Conservation (phyloP, 2,113 vertebrate species). For the Chitala chitala region DNA sequence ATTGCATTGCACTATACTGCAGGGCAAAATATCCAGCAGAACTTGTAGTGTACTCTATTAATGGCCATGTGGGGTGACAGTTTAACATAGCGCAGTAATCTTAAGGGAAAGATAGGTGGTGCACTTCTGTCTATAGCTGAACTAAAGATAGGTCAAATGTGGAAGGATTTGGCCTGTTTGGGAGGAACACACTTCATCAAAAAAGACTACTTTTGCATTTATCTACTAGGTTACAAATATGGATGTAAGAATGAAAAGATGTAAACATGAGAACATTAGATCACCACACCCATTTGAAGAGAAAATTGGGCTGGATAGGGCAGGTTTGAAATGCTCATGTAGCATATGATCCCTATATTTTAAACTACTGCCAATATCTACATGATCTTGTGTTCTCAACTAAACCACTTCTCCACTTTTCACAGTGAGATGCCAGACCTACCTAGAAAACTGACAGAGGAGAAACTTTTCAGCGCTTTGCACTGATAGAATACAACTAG, state of each 20-base stretch:
- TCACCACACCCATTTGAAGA: neutral
- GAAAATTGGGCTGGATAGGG: neutral
- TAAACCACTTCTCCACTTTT: neutral
- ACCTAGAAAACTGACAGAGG: neutral
- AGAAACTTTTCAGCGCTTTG: slow-evolving; percentile 6
- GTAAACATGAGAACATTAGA: neutral
- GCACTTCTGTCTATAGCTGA: neutral
- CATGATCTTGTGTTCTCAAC: too few relatives aligned
- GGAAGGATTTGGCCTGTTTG: too few relatives aligned
- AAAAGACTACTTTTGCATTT: too few relatives aligned
- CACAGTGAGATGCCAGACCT: neutral
- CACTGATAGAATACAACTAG: slow-evolving; percentile 4
- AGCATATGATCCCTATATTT: too few relatives aligned
- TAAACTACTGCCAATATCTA: too few relatives aligned
- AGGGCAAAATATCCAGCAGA: too few relatives aligned
- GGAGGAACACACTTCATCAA: too few relatives aligned
- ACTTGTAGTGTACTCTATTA: neutral
- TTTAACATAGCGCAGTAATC: slow-evolving; percentile 1
- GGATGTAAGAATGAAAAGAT: neutral
- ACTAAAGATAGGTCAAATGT: too few relatives aligned
- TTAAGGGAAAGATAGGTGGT: neutral
- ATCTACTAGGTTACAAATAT: too few relatives aligned
- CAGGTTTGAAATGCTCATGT: slow-evolving; percentile 8
- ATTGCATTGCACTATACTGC: neutral
- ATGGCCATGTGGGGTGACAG: neutral